Conservation (phyloP, 2,113 vertebrate species). For the Suricata suricatta region DNA sequence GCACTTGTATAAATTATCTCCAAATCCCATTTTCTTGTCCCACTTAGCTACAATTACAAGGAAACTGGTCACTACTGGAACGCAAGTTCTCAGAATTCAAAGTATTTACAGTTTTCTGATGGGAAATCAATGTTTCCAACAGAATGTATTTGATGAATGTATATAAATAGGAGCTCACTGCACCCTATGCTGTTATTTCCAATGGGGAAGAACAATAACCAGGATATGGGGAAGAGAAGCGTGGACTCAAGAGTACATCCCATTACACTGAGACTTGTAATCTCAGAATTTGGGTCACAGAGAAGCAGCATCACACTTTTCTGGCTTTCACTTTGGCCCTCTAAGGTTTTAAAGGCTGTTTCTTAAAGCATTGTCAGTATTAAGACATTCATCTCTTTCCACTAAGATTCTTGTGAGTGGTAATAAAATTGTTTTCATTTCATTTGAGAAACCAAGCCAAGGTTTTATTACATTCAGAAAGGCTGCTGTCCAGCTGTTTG, state of each 20-base stretch:
- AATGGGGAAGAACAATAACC: not conserved
- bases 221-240: not conserved
- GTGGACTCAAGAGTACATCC: not conserved
- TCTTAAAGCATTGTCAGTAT: not conserved
- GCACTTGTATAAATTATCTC: not conserved
- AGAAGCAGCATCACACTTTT: not conserved
- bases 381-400: not conserved
- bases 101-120: not conserved
- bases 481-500: not conserved
- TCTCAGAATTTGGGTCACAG: not conserved
- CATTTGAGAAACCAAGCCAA: not conserved
- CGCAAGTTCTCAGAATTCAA: not conserved
- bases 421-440: not conserved
- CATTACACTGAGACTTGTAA: too few species aligned
- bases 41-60: not conserved
- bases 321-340: not conserved
- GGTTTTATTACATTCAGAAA: not conserved
- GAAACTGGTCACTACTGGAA: not conserved
- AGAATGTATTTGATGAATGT: not conserved
- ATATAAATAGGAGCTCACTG: not conserved
- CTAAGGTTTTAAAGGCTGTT: not conserved
- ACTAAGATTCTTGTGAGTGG: not conserved
- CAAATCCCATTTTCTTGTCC: constrained; percentile 6
- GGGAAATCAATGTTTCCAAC: not conserved
- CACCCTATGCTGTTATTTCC: not conserved